phyloP scores from a whole-genome alignment of 2,797 vertebrate genomes.

The Pachyuromys duprasi region DNA sequence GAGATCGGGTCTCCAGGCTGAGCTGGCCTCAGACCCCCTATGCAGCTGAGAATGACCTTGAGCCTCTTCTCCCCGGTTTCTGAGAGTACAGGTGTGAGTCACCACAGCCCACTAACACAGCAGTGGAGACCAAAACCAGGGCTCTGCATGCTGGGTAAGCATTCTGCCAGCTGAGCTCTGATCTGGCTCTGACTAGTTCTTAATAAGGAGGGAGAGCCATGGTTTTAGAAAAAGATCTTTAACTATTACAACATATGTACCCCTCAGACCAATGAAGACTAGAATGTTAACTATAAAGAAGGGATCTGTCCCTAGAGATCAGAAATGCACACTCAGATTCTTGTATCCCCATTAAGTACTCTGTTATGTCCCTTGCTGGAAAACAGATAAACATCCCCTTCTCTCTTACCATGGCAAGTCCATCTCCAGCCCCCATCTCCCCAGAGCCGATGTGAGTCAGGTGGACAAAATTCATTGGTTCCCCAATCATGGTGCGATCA shows the following conservation, averaged over 20 bases:
- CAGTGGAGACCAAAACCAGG: background rate
- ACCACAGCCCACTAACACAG: background rate
- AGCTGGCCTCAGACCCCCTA: background rate
- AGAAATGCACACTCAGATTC: background rate
- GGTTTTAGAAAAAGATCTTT: constrained; percentile 5
- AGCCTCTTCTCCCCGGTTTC: background rate
- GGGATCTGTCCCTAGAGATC: background rate
- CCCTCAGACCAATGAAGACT: background rate
- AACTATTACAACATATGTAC: background rate
- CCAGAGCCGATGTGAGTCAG: constrained; percentile 96
- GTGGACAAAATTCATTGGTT: constrained; percentile 95
- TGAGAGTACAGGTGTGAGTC: background rate
- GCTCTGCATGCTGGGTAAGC: background rate
- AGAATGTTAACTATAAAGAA: background rate
- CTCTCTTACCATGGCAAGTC: constrained; percentile 89
- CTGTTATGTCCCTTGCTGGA: background rate
- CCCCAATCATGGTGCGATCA: constrained; percentile 95
- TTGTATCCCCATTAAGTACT: background rate
- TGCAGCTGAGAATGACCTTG: background rate
- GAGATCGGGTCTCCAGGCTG: background rate
- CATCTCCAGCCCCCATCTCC: constrained; percentile 91
- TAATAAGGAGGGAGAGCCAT: background rate
- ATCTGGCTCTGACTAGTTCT: background rate
- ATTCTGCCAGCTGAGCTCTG: background rate
- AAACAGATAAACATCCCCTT: background rate